phyloP scores from a whole-genome alignment of 2,888 invertebrate species.

The Autographa gamma region DNA sequence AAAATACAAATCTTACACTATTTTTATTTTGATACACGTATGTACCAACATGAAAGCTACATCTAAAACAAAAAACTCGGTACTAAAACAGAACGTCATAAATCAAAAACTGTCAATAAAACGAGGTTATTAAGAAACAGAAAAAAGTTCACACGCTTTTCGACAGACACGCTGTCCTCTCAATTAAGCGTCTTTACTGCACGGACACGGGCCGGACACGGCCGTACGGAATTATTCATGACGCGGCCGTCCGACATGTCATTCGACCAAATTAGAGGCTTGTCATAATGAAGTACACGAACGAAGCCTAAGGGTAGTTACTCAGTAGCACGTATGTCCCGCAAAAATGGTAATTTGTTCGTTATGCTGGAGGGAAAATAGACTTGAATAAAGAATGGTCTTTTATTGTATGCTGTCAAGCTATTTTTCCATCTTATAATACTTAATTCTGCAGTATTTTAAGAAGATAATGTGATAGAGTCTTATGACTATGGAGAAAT shows the following conservation, averaged over 20 bases:
- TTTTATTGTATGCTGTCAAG: background rate
- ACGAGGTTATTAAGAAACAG: slow-evolving; percentile 71
- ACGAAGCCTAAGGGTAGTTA: slow-evolving; percentile 45
- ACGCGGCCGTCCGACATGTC: slow-evolving; percentile 74
- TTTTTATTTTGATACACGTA: background rate
- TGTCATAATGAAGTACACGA: slow-evolving; percentile 64
- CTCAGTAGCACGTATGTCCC: slow-evolving; percentile 35
- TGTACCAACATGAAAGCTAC: background rate
- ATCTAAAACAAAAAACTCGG: slow-evolving; percentile 18
- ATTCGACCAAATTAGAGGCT: slow-evolving; percentile 70
- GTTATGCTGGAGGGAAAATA: slow-evolving; percentile 39
- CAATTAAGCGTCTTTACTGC: slow-evolving; percentile 82
- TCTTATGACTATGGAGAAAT: no score
- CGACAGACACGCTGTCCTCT: slow-evolving; percentile 81
- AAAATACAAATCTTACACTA: background rate
- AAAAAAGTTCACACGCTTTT: slow-evolving; percentile 80
- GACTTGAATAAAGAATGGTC: slow-evolving; percentile 7
- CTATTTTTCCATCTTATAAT: background rate
- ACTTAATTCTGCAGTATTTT: background rate
- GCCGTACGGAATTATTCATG: slow-evolving; percentile 82
- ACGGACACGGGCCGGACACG: slow-evolving; percentile 72
- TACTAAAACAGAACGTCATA: slow-evolving; percentile 54
- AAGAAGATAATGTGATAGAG: no score
- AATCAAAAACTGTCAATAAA: slow-evolving; percentile 61
- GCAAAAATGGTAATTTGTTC: slow-evolving; percentile 59